Evolutionary conservation across 2,888 invertebrate genomes (phyloP).

Genomic region (Tiphia femorata): DNA sequence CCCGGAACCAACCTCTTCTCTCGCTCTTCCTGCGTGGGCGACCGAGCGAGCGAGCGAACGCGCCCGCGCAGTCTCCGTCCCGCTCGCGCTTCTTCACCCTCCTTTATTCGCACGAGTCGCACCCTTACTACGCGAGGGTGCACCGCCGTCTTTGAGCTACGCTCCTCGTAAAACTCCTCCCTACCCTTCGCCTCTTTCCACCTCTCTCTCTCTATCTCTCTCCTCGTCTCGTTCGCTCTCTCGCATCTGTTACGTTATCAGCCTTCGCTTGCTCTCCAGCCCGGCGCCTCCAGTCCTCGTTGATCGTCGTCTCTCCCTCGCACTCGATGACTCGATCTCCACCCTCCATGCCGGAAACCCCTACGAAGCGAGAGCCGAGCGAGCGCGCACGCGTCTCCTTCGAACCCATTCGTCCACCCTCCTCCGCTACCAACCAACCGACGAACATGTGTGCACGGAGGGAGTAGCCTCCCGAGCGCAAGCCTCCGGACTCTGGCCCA

Average conservation of each 20-base stretch:
- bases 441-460: no score
- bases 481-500: neutral
- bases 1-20: slow-evolving; percentile 12
- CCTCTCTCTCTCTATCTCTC: slow-evolving; percentile 17
- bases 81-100: neutral
- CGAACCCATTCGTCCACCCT: slow-evolving; percentile 42
- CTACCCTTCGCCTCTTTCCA: slow-evolving; percentile 8
- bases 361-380: slow-evolving; percentile 28
- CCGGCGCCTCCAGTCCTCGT: neutral
- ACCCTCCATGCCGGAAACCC: slow-evolving; percentile 8
- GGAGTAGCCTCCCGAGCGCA: neutral
- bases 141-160: no score
- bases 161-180: neutral
- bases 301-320: slow-evolving; percentile 19
- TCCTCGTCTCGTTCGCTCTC: slow-evolving; percentile 8
- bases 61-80: neutral
- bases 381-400: slow-evolving; percentile 41
- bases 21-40: slow-evolving; percentile 3
- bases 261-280: slow-evolving; percentile 10
- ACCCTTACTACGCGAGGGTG: slow-evolving; percentile 4
- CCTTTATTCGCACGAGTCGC: slow-evolving; percentile 5
- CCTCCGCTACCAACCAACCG: slow-evolving; percentile 25
- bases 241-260: neutral
- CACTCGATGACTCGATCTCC: slow-evolving; percentile 17
- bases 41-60: slow-evolving; percentile 19